Percentiles rank a stretch among this genome's conserved stretches.
Conservation (phyloP, 2,113 vertebrate genomes). For the Cromileptes altivelis region DNA sequence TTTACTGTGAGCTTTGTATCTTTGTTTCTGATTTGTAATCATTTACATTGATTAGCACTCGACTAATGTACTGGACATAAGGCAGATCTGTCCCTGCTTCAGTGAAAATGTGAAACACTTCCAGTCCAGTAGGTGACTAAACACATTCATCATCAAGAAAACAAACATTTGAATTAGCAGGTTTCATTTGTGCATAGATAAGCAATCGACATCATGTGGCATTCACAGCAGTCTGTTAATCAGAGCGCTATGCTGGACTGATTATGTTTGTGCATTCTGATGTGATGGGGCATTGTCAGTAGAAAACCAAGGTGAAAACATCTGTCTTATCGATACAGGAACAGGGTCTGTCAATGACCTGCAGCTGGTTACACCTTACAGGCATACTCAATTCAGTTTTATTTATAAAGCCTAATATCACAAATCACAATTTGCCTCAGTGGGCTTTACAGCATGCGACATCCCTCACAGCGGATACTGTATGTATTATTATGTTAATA, state of each 20-base stretch:
- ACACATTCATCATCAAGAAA: background rate
- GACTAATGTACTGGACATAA: no score
- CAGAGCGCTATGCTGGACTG: background rate
- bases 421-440: no score
- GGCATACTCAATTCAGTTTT: background rate
- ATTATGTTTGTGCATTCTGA: background rate
- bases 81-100: background rate
- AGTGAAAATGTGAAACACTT: background rate
- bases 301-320: background rate
- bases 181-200: background rate
- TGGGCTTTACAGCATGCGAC: no score
- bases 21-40: background rate
- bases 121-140: background rate
- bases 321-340: no score
- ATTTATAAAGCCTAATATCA: no score
- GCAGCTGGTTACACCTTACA: no score
- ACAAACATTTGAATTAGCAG: slow-evolving; percentile 1
- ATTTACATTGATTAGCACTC: no score
- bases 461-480: background rate
- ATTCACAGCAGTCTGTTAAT: slow-evolving; percentile 11
- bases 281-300: background rate
- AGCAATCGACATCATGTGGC: background rate
- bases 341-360: background rate
- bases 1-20: background rate
- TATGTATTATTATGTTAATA: background rate